Evolutionary conservation across 2,797 vertebrate species (phyloP).

Genomic region (Falco biarmicus): DNA sequence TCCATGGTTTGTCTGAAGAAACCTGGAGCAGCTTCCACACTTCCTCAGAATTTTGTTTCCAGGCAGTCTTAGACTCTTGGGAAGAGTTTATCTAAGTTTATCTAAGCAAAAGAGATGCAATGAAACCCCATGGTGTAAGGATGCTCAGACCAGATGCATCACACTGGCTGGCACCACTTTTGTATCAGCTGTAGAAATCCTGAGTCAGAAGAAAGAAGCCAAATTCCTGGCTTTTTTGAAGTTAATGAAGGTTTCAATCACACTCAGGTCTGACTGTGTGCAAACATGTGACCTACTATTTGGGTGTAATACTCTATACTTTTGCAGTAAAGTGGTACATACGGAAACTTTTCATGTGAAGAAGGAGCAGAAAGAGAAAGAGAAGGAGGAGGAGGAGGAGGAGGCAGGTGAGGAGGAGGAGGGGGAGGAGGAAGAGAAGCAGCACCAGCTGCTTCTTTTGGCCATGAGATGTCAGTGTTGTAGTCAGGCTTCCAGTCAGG

Average conservation of each 20-base stretch:
- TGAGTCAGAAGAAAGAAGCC: background rate
- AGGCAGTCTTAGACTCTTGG: background rate
- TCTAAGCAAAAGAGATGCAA: background rate
- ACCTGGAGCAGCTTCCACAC: background rate
- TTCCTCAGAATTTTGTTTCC: background rate
- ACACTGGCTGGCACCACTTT: background rate
- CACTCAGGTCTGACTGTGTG: background rate
- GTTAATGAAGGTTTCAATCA: background rate
- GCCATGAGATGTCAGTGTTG: slow-evolving; percentile 58
- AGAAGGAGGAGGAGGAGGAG: background rate
- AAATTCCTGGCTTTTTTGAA: background rate
- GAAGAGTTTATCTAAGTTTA: background rate
- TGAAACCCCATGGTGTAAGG: background rate
- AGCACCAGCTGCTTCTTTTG: background rate
- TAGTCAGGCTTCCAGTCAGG: background rate
- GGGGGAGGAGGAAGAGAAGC: background rate
- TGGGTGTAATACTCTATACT: background rate
- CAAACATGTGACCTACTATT: background rate
- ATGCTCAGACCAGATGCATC: background rate
- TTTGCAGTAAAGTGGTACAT: background rate
- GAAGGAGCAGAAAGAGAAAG: background rate
- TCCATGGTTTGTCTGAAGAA: background rate
- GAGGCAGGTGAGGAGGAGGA: background rate
- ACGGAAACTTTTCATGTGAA: background rate
- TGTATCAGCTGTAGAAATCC: background rate